phyloP scores from a whole-genome alignment of 1,140 invertebrate genomes.

The Cephus cinctus region DNA sequence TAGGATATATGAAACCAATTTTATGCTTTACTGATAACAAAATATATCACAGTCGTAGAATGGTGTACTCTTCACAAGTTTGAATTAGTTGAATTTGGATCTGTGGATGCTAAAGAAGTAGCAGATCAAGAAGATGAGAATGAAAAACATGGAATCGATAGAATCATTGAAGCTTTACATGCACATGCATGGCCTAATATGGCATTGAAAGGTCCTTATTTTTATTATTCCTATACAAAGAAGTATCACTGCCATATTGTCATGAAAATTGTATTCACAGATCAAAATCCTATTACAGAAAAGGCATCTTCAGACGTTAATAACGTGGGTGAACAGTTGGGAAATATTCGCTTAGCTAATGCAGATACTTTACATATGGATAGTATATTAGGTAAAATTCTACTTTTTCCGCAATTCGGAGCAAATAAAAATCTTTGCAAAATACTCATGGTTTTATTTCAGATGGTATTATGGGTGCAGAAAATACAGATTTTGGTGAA shows the following conservation, averaged over 20 bases:
- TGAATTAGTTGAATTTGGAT: conserved; percentile 73
- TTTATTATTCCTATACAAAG: background rate
- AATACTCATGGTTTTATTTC: conserved; percentile 24
- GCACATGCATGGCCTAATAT: conserved; percentile 79
- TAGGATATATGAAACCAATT: background rate
- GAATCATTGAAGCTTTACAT: conserved; percentile 75
- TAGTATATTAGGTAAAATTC: conserved; percentile 42
- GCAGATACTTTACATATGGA: conserved; percentile 38
- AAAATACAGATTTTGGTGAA: conserved; percentile 62
- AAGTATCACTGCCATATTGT: too few species aligned
- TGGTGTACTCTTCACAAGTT: conserved; percentile 69
- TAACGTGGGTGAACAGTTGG: conserved; percentile 42
- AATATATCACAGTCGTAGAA: conserved; percentile 50
- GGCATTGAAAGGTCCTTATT: conserved; percentile 61
- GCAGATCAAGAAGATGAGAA: conserved; percentile 57
- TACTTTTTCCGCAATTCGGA: too few species aligned
- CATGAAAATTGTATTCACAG: background rate
- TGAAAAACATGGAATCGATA: conserved; percentile 67
- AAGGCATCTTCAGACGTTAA: conserved; percentile 26
- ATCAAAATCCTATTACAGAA: background rate
- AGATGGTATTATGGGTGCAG: conserved; percentile 54
- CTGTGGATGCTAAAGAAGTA: conserved; percentile 50
- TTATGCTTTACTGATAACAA: background rate
- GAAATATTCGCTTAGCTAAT: conserved; percentile 37
- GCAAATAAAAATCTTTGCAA: too few species aligned